Evolutionary conservation across 2,888 invertebrate species (phyloP), one percentile per base, ranked within the genome.

Genomic region (Mactromeris polynyma): DNA sequence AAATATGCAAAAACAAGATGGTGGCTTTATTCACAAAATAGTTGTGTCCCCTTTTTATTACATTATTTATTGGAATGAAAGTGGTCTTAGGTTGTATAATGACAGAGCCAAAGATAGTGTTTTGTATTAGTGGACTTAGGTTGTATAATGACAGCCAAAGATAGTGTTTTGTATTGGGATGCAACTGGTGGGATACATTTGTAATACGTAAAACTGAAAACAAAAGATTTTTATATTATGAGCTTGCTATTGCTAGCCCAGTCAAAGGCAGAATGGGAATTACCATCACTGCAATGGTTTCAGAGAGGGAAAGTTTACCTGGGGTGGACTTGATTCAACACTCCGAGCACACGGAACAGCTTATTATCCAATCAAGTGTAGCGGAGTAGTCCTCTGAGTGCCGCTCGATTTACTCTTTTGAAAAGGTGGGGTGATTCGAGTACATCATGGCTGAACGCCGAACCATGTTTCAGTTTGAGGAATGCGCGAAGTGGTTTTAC

Each of bases 251-350:
- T 54, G 38, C 46, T 19, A 78, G 82, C 26, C 86, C 78, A 79
- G 86, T 89, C n/a, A 64, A 85, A 64, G 89, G 87, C 6, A 89
- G 82, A 85, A 89, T 89, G 84, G 89, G 82, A 19, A 80, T 89
- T 54, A 86, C 86, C 19, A 26, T 89, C 7, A 79, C 87, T 38
- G 19, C 85, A 21, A 90, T 90, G 85, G 36, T 88, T 42, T 79
- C 83, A 38, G 80, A 82, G 21, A 78, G 79, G 42, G 81, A 85
- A 79, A 85, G 88, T 51, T 38, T 85, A n/a, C 82, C 88, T 83
- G 40, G 58, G 1, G 73, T 77, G 46, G 83, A 87, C 83, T 87
- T 78, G 83, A n/a, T 21, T 87, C 31, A 46, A 6, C 51, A 84
- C 46, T 77, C 84, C 46, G 84, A 17, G 78, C 21, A 77, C 78